Percentiles rank a stretch among this genome's conserved stretches.
These are phyloP conservation scores for Puffinus mauretanicus DNA, from an alignment of 2,113 vertebrate genomes.

Conservation along the genomic window DNA sequence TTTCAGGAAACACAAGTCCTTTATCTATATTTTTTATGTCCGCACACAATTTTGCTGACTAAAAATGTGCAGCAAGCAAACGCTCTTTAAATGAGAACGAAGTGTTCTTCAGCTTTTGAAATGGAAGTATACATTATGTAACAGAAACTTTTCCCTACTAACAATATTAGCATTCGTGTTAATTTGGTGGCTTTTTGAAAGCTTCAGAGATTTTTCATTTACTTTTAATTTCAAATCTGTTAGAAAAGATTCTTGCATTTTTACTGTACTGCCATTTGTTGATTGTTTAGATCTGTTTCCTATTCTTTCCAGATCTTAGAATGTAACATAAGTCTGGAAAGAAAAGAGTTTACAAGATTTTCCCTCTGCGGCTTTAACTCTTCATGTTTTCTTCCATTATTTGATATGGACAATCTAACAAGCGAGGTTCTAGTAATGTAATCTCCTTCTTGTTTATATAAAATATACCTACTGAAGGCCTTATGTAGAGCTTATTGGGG, in stretches of 20 bases:
- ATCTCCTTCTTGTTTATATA: not conserved
- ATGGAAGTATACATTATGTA: not conserved
- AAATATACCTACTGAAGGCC: not conserved
- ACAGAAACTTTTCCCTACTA: not conserved
- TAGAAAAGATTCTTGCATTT: not conserved
- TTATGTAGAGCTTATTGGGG: not conserved
- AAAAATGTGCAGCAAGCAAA: not conserved
- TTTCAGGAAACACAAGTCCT: not conserved
- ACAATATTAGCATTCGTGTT: not conserved
- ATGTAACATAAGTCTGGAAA: not conserved
- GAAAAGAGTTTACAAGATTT: not conserved
- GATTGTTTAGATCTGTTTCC: not conserved
- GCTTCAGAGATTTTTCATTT: not conserved
- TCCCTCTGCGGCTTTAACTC: not conserved
- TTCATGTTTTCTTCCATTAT: not conserved
- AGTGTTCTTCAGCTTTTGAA: not conserved
- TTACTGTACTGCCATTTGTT: not conserved
- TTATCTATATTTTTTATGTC: not conserved
- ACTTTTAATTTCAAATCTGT: not conserved
- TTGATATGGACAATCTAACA: not conserved
- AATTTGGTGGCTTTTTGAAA: not conserved
- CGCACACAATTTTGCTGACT: not conserved
- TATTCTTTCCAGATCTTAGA: not conserved
- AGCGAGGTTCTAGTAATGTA: not conserved
- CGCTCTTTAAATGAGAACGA: not conserved